Evolutionary conservation across 23 tunicate genomes (phyloP).

Genomic region (Corella eumyota): DNA sequence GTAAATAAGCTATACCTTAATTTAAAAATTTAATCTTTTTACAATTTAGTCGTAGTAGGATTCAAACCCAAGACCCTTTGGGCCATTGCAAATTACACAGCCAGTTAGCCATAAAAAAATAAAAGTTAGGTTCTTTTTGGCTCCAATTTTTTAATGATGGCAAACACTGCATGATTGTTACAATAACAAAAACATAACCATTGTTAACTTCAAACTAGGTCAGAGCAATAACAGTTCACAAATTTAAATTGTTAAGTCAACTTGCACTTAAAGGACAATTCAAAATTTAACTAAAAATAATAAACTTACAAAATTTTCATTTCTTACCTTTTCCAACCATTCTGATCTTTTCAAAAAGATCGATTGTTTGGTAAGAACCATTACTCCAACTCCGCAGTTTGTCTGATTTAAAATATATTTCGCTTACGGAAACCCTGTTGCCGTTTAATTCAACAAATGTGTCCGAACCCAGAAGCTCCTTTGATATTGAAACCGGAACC

Average conservation of each 20-base stretch:
- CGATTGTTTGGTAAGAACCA: slow-evolving; percentile 75
- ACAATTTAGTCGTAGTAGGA: no score
- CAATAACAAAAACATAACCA: no score
- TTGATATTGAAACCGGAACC: slow-evolving; percentile 39
- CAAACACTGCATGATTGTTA: no score
- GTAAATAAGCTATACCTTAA: no score
- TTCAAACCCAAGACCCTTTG: no score
- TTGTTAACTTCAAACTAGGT: no score
- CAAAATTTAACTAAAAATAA: neutral
- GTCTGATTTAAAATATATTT: slow-evolving; percentile 78
- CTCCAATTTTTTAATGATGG: no score
- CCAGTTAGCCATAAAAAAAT: no score
- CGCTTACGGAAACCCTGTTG: slow-evolving; percentile 35
- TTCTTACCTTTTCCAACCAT: slow-evolving; percentile 84
- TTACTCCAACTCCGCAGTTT: slow-evolving; percentile 57
- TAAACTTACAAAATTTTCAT: neutral
- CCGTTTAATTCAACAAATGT: slow-evolving; percentile 15
- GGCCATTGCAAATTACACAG: neutral
- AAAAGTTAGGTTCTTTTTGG: no score
- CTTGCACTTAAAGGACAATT: neutral
- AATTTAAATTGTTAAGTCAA: neutral
- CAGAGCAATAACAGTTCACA: no score
- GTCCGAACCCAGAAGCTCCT: slow-evolving; percentile 58
- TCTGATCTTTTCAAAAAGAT: slow-evolving; percentile 84
- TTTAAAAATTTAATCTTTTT: no score